Evolutionary conservation across 2,888 invertebrate genomes (phyloP), one percentile per base, ranked within the genome.

Genomic region (Yponomeuta sedellus): DNA sequence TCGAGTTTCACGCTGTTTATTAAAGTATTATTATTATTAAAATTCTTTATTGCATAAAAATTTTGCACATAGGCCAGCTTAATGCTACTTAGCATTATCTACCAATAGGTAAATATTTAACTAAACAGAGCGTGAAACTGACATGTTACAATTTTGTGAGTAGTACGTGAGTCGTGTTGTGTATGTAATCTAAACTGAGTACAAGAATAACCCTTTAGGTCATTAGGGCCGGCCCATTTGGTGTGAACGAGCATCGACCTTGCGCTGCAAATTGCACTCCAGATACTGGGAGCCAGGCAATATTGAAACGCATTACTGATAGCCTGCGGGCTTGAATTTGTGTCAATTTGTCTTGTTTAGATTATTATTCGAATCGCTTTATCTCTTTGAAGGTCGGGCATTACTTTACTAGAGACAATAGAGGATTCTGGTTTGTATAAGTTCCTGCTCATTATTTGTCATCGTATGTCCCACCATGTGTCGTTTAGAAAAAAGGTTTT

Each of bases 211-310:
- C 12, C 44, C 44, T 28, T 16, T 34, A 28, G 28, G 61, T 61
- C 28, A 61, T 61, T 61, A 61, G 28, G 28, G n/a, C 28, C 61
- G 2, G 44, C 10, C 16, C 61, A 52, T 52, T 52, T 52, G 61
- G 61, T 61, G 61, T 34, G 61, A 61, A 61, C n/a, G 34, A 52
- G 58, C 28, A 34, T n/a, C 61, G 61, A 28, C 61, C 61, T 61
- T 61, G 61, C n/a, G 22, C 44, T 12, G 61, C 34, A 61, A 61
- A 61, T 61, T 34, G 61, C 61, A 61, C 28, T n/a, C n/a, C 16
- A 3, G 44, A 52, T 52, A 52, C 16, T 52, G 44, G 1, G 16
- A 52, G 44, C 16, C 44, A 52, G 12, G 44, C 44, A 52, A 52
- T 52, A 52, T 16, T 16, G 44, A 52, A 52, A 52, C 44, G 44